Evolutionary conservation across 35 echinoderm and acorn worm genomes (phyloP), one percentile per base, ranked within the genome.

Genomic region (Diadema setosum): DNA sequence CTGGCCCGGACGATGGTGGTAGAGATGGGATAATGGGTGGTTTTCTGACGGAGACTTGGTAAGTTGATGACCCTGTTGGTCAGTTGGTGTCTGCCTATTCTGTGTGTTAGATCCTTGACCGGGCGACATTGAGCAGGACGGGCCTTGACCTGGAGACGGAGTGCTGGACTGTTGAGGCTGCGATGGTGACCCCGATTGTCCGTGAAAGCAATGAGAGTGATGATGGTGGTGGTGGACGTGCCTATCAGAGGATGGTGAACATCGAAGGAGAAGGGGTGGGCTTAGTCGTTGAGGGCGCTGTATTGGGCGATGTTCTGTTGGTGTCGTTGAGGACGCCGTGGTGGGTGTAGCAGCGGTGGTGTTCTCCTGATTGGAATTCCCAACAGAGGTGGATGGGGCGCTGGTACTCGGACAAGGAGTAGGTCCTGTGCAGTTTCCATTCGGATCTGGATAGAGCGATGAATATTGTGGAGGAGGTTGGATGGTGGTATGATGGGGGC

Each of bases 211-310:
- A 1, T 25, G 37, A 4, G 39, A 41, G 7, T 26, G 29, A 21
- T 39, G 40, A 42, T 39, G 73, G 30, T 78, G 73, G n/a, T 78
- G 73, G 44, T 78, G 73, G 73, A 78, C 73, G 73, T 78, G 73
- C n/a, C 73, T 26, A 42, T 78, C 73, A 8, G 73, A 78, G 44
- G 73, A 78, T 20, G 73, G 73, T 17, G 73, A 78, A 14, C 73
- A 44, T n/a, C 73, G 73, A 24, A 78, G 37, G 5, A 78, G 73
- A 21, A 78, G 73, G 14, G 73, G 73, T 44, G 73, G 73, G 20
- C 5, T 78, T 41, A 78, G 18, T 44, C 73, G 33, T 16, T 78
- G 73, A 17, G 73, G 73, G 40, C 73, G 73, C 73, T 78, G 73
- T 11, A 78, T 21, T 6, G 73, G 29, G 24, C 73, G 73, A 1